A percentile compares a stretch with the other conserved stretches of the same genome.
Conservation (phyloP, 1,140 invertebrate genomes). For the Scaptomyza pallida region DNA sequence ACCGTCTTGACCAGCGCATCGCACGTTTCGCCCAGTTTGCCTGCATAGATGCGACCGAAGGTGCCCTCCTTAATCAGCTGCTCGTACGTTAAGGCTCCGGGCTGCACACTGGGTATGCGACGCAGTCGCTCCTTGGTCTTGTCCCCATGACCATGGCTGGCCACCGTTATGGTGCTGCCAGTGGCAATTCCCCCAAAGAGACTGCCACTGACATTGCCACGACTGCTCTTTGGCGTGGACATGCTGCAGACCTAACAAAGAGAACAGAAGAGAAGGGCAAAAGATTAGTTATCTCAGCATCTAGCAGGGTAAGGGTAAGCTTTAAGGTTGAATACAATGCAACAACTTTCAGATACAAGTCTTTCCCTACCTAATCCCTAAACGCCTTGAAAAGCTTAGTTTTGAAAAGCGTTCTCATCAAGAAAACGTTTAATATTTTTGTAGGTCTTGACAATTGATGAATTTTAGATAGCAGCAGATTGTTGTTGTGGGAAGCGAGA, state of each 20-base stretch:
- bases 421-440: no score
- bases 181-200: constrained; percentile 68
- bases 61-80: constrained; percentile 91
- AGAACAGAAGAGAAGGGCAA: background rate
- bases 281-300: no score
- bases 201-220: constrained; percentile 82
- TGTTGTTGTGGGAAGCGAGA: background rate
- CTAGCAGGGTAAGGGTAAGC: no score
- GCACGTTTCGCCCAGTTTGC: constrained; percentile 89
- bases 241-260: constrained; percentile 84
- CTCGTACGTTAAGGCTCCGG: constrained; percentile 87
- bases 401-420: no score
- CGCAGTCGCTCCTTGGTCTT: constrained; percentile 87
- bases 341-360: no score
- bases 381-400: no score
- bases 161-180: constrained; percentile 71
- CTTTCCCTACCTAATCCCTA: no score
- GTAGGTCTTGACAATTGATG: background rate
- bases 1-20: constrained; percentile 93
- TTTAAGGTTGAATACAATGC: no score
- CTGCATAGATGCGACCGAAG: constrained; percentile 92
- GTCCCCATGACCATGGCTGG: constrained; percentile 61
- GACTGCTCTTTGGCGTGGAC: constrained; percentile 78
- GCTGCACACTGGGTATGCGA: constrained; percentile 86
- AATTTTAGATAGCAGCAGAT: background rate